These are phyloP conservation scores for Pyrrhura leucotis DNA, from an alignment of 2,797 vertebrate genomes.

Conservation along the genomic window DNA sequence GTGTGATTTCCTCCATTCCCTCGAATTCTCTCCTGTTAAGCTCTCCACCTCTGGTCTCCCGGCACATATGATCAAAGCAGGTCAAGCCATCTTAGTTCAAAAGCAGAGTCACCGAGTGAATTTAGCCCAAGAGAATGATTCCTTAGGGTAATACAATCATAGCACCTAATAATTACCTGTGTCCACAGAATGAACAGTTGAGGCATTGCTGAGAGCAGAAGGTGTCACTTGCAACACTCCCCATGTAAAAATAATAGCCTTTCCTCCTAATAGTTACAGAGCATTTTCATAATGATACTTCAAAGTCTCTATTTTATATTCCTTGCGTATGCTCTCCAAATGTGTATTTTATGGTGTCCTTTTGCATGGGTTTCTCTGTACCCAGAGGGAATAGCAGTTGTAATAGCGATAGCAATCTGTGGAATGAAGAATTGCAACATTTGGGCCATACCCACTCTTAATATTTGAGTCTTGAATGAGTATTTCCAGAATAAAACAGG, in stretches of 20 bases:
- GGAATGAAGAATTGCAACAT: constrained; percentile 61
- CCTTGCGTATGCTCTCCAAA: neutral
- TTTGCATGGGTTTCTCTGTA: constrained; percentile 5
- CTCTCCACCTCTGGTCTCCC: neutral
- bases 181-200: neutral
- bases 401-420: constrained; percentile 39
- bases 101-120: neutral
- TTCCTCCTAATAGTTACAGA: neutral
- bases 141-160: neutral
- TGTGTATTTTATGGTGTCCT: neutral
- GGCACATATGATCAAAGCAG: neutral
- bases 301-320: neutral
- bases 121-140: neutral
- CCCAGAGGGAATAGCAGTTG: constrained; percentile 17
- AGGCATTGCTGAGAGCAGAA: neutral
- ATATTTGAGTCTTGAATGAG: constrained; percentile 17
- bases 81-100: neutral
- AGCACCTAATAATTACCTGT: constrained; percentile 6
- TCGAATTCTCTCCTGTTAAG: neutral
- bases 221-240: neutral
- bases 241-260: neutral
- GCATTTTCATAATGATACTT: neutral
- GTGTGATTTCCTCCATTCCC: neutral
- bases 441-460: neutral
- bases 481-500: constrained; percentile 21